Evolutionary conservation across 2,888 invertebrate genomes (phyloP), one percentile per base, ranked within the genome.

Genomic region (Serrognathus titanus): DNA sequence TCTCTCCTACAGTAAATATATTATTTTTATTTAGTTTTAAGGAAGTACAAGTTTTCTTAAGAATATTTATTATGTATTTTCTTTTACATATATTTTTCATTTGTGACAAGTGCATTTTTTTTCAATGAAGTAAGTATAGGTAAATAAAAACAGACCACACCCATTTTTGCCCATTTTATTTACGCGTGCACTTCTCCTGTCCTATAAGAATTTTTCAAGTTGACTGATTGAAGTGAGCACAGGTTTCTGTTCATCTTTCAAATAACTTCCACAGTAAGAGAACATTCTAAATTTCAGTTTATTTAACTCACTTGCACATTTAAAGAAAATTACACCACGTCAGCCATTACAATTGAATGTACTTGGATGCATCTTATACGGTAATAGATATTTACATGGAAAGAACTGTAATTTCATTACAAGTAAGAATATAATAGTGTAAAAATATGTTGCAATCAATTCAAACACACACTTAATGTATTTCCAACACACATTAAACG

Each of bases 1-100:
- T 59, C 62, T 40, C 54, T 62, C 50, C 38, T 61, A 6, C 53
- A 60, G 40, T 63, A 57, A 50, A 4, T 35, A 46, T 48, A 48
- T 48, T 9, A 3, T 31, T 31, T 35, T 48, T 48, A 31, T 48
- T 31, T 31, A 31, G 24, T 31, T 31, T 31, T 31, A 31, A 31
- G 24, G 24, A 31, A 31, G 24, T 31, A 31, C 24, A 31, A 31
- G 24, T 31, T 31, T 31, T 31, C 24, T 31, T 31, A 31, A 31
- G 24, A 31, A 31, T 31, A 31, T 31, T 31, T 31, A 31, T 31
- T 31, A 31, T 31, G 24, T 31, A 31, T 31, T 7, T 6, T 31
- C 24, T 3, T 31, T 31, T 31, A 31, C 24, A 31, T 31, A 31
- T 31, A 31, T 31, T 31, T 31, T 31, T 31, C 24, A 31, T 31